Evolutionary conservation across 2,888 invertebrate genomes (phyloP), one percentile per base, ranked within the genome.

Genomic region (Limnephilus lunatus): DNA sequence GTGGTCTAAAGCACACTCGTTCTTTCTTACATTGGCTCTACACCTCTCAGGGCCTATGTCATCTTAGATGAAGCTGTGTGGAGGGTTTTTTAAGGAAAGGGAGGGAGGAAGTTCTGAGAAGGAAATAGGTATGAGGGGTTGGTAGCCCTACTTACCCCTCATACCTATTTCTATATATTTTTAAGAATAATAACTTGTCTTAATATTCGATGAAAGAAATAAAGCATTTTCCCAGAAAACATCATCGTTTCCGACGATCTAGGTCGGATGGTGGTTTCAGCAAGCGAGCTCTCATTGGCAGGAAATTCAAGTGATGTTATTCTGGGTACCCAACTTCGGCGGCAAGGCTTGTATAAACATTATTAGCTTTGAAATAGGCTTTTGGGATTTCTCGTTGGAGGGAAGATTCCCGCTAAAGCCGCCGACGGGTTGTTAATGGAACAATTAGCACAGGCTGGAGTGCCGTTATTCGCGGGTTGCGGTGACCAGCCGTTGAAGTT

Each of bases 331-430:
- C 83, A 32, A 32, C 83, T 83, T 31, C 83, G 83, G 83, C 83
- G 25, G 83, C 83, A 32, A 83, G 83, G 48, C 86, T 86, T 86
- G 44, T 86, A 44, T 44, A 86, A 86, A 86, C 86, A 86, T 86
- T 86, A 48, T 86, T 86, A 86, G 86, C 86, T 86, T 44, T 68
- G 44, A 44, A 48, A 86, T 39, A 86, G 86, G 86, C 86, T 86
- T 86, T 86, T 11, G 44, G 86, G 86, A n/a, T 68, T 53, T 53
- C 85, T 86, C 83, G 83, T 83, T 83, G 31, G 32, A 83, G 83
- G 83, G 83, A 83, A 83, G 83, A 83, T 83, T 83, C 83, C 83
- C 83, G 12, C 83, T 35, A 83, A 83, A 83, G 83, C 83, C 7
- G 83, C 83, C 83, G 31, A 83, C 31, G 83, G 35, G 35, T 39